Evolutionary conservation across 1,140 invertebrate genomes (phyloP), one percentile per base, ranked within the genome.

Genomic region (Amphibalanus amphitrite): DNA sequence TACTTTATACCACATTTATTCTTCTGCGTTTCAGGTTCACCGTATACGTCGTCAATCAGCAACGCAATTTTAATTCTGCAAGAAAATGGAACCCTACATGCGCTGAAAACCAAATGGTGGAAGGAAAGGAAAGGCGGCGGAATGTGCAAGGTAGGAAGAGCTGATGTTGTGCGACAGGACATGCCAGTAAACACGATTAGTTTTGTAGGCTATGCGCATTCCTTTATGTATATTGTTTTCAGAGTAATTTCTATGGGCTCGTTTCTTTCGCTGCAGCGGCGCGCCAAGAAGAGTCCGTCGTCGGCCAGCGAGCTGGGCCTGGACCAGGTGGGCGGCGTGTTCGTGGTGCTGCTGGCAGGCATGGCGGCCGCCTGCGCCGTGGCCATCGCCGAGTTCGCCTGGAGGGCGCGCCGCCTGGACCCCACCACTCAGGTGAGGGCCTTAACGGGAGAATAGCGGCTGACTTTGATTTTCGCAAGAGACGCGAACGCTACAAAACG

Each of bases 311-410:
- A 82, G 71, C 77, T 85, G 33, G 87, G 86, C 26, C 83, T 95
- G 47, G 85, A 86, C 28, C 90, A 93, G 74, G 90, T 95, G 17
- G 91, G 92, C 80, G n/a, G n/a, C n/a, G n/a, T n/a, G n/a, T n/a
- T n/a, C n/a, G n/a, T n/a, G n/a, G n/a, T n/a, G n/a, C n/a, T 97
- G 0, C 84, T 88, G 1, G 83, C 84, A 28, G 80, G 80, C 0
- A 76, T 80, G 73, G 76, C 72, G 6, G 74, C 79, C 38, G 78
- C 79, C 20, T 74, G 74, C 15, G 70, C 79, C 29, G 77, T 80
- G 67, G 79, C 77, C n/a, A 74, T 82, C 69, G 81, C 86, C 15
- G 92, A 95, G 80, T 93, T 93, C 76, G 77, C 91, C 0, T 89
- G 90, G 87, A 90, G 92, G 76, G 85, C 91, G 17, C 82, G 87